A percentile compares a stretch with the other conserved stretches of the same genome.
Evolutionary conservation across 2,113 vertebrate species (phyloP).

Genomic region (Varanus salvator): DNA sequence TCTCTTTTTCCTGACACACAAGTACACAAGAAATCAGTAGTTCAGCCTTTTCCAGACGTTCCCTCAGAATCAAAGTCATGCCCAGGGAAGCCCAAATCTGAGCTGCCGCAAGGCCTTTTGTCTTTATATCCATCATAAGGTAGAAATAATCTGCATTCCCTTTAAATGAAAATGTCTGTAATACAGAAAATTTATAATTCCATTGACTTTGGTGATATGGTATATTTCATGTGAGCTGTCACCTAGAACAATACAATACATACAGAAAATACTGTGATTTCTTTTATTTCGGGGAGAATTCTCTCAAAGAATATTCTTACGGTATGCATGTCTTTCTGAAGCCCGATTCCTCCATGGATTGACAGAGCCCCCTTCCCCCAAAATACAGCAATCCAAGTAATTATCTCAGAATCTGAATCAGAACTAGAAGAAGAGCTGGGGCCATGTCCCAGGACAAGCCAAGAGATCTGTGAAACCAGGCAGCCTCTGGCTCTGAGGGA

Average conservation of each 20-base stretch:
- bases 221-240: conserved; percentile 22
- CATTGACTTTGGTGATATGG: neutral
- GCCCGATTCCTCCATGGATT: neutral
- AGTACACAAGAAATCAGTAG: conserved; percentile 12
- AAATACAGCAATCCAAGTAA: no score
- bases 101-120: conserved; percentile 49
- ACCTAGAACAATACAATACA: conserved; percentile 27
- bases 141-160: neutral
- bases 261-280: neutral
- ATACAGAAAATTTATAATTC: neutral
- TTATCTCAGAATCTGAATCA: no score
- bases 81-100: conserved; percentile 60
- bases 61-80: conserved; percentile 60
- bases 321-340: neutral
- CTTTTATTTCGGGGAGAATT: neutral
- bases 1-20: neutral
- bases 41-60: conserved; percentile 58
- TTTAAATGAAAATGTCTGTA: neutral
- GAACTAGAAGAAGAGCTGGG: no score
- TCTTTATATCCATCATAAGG: conserved; percentile 62
- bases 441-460: no score
- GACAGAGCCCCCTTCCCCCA: no score
- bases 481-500: no score
- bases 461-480: no score
- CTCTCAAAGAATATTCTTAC: neutral